These are phyloP conservation scores for Anastatus disparis DNA, from an alignment of 1,140 invertebrate species.

Conservation along the genomic window DNA sequence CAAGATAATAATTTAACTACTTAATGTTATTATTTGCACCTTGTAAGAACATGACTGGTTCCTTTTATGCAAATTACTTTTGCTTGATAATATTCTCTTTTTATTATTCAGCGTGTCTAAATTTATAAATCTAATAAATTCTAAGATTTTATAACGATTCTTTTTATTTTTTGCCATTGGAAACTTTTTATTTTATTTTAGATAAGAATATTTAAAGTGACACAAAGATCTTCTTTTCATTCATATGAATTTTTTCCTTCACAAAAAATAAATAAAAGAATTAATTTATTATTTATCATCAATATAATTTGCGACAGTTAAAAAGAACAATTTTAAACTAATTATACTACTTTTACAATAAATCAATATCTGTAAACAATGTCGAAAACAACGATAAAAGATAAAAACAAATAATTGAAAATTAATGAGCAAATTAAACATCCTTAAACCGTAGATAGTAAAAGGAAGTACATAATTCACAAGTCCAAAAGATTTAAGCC, in stretches of 20 bases:
- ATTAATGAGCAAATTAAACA: slow-evolving; percentile 15
- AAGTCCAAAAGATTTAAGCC: slow-evolving; percentile 27
- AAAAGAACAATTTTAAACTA: no score
- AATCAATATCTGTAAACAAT: no score
- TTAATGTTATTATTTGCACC: background rate
- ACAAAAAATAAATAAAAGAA: no score
- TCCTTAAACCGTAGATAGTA: slow-evolving; percentile 8
- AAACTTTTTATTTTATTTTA: no score
- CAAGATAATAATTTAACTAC: background rate
- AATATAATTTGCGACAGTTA: no score
- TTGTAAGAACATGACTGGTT: background rate
- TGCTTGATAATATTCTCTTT: background rate
- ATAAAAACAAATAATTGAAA: no score
- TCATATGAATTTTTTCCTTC: no score
- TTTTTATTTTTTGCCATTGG: background rate
- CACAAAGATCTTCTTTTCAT: no score
- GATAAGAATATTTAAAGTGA: no score
- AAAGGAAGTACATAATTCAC: slow-evolving; percentile 31
- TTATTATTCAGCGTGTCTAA: background rate
- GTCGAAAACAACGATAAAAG: no score
- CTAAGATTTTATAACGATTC: background rate
- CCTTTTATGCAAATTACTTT: background rate
- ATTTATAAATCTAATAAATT: slow-evolving; percentile 1
- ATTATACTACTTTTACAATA: no score
- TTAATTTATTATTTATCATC: no score